Evolutionary conservation across 2,113 vertebrate genomes (phyloP), one percentile per base, ranked within the genome.

Genomic region (Tyto alba): DNA sequence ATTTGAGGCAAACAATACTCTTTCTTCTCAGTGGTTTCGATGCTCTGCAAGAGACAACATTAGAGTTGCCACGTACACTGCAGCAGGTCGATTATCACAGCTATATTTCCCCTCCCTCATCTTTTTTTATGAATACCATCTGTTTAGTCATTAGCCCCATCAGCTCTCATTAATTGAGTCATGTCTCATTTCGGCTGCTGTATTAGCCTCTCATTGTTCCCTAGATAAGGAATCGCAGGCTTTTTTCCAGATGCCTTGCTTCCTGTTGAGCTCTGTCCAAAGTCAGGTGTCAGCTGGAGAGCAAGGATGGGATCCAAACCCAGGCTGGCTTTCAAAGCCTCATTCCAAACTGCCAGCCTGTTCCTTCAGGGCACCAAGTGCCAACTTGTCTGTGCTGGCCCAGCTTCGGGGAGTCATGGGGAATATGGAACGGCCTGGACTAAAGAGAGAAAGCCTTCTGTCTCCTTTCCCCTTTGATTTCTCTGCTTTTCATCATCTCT

Each of bases 101-200:
- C 96, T 93, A 86, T 59, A 93, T 94, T 95, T 94, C 95, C 92
- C 90, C 87, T 96, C 76, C 89, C 66, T 93, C 6, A 1, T 88
- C 94, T 91, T 97, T 97, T 97, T 97, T 95, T 95, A 96, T 95
- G 92, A 96, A 95, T 92, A 94, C 96, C 97, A 97, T 98, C 96
- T 98, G 97, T 96, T 98, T 97, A 97, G 95, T 96, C 96, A 97
- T 98, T 97, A 97, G 91, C 96, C 96, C 94, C 95, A 95, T 97
- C 97, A 95, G 93, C 95, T 96, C 96, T 97, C 96, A 97, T 98
- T 97, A 98, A 96, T 93, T 95, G 95, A 97, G 92, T 95, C 92
- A 96, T 97, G 96, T 96, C 97, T 97, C 96, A 96, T 96, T 97
- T 96, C 93, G 90, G 93, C 95, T 91, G 86, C 84, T 93, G 86